Evolutionary conservation across 1,140 invertebrate species (phyloP).

Genomic region (Diplogasteroides magnus): DNA sequence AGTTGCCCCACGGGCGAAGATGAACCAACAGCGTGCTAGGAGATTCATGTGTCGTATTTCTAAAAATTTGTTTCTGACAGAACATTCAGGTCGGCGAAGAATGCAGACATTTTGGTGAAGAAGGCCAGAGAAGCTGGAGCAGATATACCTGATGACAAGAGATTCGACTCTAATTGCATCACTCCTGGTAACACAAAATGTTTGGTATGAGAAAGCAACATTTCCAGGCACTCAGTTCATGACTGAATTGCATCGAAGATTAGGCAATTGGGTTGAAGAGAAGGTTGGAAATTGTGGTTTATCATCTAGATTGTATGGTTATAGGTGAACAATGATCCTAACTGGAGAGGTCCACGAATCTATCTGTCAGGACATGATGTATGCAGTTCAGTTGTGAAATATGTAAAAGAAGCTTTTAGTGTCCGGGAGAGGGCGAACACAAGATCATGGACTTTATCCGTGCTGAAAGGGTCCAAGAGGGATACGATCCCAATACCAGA

Average conservation of each 20-base stretch:
- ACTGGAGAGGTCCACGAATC: conserved; percentile 65
- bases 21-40: conserved; percentile 96
- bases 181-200: conserved; percentile 69
- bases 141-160: conserved; percentile 67
- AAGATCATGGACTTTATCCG: conserved; percentile 98
- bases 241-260: conserved; percentile 72
- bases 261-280: conserved; percentile 78
- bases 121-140: conserved; percentile 69
- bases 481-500: conserved; percentile 92
- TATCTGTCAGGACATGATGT: conserved; percentile 69
- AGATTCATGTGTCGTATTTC: conserved; percentile 75
- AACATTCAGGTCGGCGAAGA: conserved; percentile 63
- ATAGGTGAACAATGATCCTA: conserved; percentile 73
- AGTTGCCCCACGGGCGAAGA: conserved; percentile 67
- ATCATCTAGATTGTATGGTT: no score
- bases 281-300: no score
- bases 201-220: neutral
- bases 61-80: conserved; percentile 56
- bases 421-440: conserved; percentile 90
- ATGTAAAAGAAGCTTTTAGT: neutral
- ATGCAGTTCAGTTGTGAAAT: neutral
- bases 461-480: conserved; percentile 80
- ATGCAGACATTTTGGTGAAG: conserved; percentile 73
- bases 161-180: conserved; percentile 96
- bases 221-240: conserved; percentile 58